Percentiles rank a stretch among this genome's conserved stretches.
These are phyloP conservation scores for Imbricaverruca yamaguchii DNA, from an alignment of 2,888 invertebrate species.

Conservation along the genomic window DNA sequence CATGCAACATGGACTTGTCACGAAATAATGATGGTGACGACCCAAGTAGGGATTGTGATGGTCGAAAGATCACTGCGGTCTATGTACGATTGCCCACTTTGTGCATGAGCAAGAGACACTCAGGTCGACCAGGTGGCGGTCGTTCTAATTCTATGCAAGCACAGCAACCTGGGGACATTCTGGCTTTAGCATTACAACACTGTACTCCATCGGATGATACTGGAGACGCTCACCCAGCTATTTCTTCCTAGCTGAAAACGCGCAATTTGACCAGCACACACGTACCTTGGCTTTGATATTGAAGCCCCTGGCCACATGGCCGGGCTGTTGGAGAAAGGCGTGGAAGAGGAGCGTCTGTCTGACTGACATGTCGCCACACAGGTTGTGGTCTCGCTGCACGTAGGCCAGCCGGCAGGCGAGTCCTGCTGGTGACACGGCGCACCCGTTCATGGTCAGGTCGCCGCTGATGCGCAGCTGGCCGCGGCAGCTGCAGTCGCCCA, in stretches of 20 bases:
- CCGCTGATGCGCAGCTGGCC: constrained; percentile 56
- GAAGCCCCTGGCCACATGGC: constrained; percentile 47
- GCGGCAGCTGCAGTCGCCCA: constrained; percentile 65
- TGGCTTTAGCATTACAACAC: too few species aligned
- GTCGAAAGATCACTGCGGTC: too few species aligned
- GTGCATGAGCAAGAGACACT: too few species aligned
- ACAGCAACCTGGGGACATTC: too few species aligned
- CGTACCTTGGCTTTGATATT: constrained; percentile 65
- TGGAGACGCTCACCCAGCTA: too few species aligned
- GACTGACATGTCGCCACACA: constrained; percentile 80
- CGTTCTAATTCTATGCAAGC: too few species aligned
- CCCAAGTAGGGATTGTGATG: too few species aligned
- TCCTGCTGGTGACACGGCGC: constrained; percentile 60
- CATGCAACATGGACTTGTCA: too few species aligned
- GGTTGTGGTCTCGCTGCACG: constrained; percentile 62
- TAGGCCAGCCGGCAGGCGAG: constrained; percentile 68
- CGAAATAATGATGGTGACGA: too few species aligned
- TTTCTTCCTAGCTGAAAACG: too few species aligned
- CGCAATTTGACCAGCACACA: not conserved
- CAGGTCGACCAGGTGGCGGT: too few species aligned
- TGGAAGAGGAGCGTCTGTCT: constrained; percentile 79
- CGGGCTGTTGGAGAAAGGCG: constrained; percentile 59
- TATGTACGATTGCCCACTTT: not conserved
- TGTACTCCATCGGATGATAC: too few species aligned
- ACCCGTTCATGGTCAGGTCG: constrained; percentile 78